Evolutionary conservation across 2,797 vertebrate species (phyloP).

Genomic region (Gouania willdenowi): DNA sequence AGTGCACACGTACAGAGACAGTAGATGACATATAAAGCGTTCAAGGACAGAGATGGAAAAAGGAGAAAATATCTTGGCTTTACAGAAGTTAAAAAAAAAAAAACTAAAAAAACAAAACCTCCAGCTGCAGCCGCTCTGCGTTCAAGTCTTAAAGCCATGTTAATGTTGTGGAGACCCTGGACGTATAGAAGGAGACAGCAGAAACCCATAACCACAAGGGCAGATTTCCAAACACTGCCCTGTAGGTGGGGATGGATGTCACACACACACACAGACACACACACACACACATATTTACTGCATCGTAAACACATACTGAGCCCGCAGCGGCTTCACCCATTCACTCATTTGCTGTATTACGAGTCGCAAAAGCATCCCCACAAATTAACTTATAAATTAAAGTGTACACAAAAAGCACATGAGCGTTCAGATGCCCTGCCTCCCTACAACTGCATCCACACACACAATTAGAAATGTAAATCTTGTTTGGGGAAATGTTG

Average conservation of each 20-base stretch:
- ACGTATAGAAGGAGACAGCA: conserved; percentile 28
- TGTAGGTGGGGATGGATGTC: conserved; percentile 50
- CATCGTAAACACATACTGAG: conserved; percentile 17
- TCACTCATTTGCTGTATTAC: background rate
- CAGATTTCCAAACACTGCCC: conserved; percentile 50
- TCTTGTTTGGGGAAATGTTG: too few species aligned
- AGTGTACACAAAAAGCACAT: background rate
- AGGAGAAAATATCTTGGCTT: conserved; percentile 34
- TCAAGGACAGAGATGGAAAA: conserved; percentile 41
- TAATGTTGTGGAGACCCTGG: conserved; percentile 33
- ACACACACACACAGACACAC: conserved; percentile 41
- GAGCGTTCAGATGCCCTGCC: background rate
- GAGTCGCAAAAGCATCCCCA: background rate
- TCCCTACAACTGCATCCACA: background rate
- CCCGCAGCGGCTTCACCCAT: background rate
- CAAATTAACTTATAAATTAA: background rate
- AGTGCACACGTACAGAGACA: conserved; percentile 2
- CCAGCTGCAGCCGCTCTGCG: conserved; percentile 29
- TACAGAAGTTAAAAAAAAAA: conserved; percentile 37
- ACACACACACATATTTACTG: conserved; percentile 24
- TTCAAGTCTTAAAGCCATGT: conserved; percentile 44
- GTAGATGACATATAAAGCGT: conserved; percentile 23
- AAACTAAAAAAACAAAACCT: conserved; percentile 32
- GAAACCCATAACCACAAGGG: conserved; percentile 32
- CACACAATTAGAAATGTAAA: conserved; percentile 3